Base-by-base conservation (phyloP, 2,888 invertebrate genomes). In the Pimpla rufipes region DNA sequence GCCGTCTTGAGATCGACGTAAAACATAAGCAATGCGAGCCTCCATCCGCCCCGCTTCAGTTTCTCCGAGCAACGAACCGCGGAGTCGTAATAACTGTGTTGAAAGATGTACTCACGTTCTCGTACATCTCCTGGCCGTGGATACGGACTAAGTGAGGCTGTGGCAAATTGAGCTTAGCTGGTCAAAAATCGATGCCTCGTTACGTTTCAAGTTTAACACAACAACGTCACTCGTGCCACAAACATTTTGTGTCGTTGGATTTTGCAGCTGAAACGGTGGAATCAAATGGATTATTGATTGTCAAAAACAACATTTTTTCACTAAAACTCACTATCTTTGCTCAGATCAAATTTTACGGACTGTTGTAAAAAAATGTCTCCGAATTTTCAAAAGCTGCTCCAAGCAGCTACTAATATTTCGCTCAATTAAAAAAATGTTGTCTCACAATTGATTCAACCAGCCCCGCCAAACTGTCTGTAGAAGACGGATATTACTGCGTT, bases 1-100 rank as follows among this genome's bases (percentile, higher is more conserved):
- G 81, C 85, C 83, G 81, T 78, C 77, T 85, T 81, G 75, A 70
- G 78, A 85, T 81, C 77, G 81, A 75, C 83, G 64, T 83, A 70
- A 81, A 79, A 81, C 83, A 83, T n/a, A 83, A 78, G 83, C 80
- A 85, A 42, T 68, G 35, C 59, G 66, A 57, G 55, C 42, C 71
- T 62, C 57, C 42, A 55, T 21, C 71, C 21, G 8, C 62, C 57
- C 35, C 37, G 57, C n/a, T 57, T 29, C 57, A 57, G 6, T 29
- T 57, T 4, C 37, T 42, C 37, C 21, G n/a, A n/a, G 77, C n/a
- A 55, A 62, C 37, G 75, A 57, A 64, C n/a, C 18, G 37, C 29
- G 64, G 57, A 77, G 52, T 67, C 68, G 74, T 68, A 73, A 75
- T 80, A 59, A 79, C 42, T 66, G 16, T 75, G 35, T 75, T 29